Evolutionary conservation across 2,113 vertebrate species (phyloP), one percentile per base, ranked within the genome.

Genomic region (Pipra filicauda): DNA sequence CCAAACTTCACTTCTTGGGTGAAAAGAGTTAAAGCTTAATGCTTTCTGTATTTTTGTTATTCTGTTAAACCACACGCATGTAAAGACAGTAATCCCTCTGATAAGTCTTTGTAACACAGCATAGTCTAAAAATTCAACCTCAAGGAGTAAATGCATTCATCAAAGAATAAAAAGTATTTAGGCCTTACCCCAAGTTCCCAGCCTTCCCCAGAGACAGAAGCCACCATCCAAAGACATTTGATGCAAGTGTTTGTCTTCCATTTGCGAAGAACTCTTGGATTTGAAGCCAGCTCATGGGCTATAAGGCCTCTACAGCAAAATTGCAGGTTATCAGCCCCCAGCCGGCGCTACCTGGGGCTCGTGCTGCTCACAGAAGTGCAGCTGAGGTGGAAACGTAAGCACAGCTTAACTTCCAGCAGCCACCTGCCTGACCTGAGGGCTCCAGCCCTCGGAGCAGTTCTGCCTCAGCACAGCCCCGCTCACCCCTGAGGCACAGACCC

Each of bases 221-320:
- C 21, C 58, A 5, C 11, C 15, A 1, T 16, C 44, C 16, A 4
- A 33, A 27, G 48, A 33, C 0, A 1, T 0, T 3, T 0, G 10
- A 19, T 8, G 6, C 30, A 17, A 26, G 19, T 0, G 4, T 15
- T 62, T 15, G 1, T 3, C 17, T 17, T n/a, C 46, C 10, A 5
- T 3, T 27, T 39, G 33, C 4, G 15, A 19, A 41, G 24, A 55
- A 18, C 35, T 22, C 37, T 10, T 2, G 18, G 19, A 11, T 15
- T 33, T 15, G n/a, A 46, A 58, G 11, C 4, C 44, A 35, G 35
- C 43, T 41, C 41, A 9, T 2, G 37, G 19, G 6, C 69, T 18
- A 0, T 1, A 16, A 35, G 48, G 23, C 5, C 5, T 9, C 37
- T 9, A 5, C 57, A 11, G 8, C 35, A 30, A 5, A 23, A 11